Percentiles rank a stretch among this genome's conserved stretches.
These are phyloP conservation scores for Rhimphoctona megacephalus DNA, from an alignment of 2,888 invertebrate species.

Conservation along the genomic window DNA sequence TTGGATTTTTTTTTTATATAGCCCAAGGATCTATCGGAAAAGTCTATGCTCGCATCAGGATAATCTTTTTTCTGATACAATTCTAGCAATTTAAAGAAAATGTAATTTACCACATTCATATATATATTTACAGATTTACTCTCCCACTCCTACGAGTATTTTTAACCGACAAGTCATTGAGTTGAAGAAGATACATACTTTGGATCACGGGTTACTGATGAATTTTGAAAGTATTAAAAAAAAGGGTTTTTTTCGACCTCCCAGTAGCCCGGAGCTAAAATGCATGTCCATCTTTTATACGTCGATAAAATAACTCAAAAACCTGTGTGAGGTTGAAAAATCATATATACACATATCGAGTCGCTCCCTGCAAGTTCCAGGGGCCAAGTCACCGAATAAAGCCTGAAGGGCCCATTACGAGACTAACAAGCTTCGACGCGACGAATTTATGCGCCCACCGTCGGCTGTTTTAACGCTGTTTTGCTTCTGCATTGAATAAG, in stretches of 20 bases:
- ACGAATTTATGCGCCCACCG: constrained; percentile 67
- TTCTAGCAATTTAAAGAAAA: neutral
- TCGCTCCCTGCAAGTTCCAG: constrained; percentile 34
- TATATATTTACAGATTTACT: neutral
- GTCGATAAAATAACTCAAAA: constrained; percentile 74
- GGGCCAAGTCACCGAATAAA: constrained; percentile 60
- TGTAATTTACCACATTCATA: neutral
- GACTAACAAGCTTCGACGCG: constrained; percentile 68
- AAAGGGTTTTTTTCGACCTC: constrained; percentile 66
- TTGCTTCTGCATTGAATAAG: constrained; percentile 58
- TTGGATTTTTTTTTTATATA: neutral
- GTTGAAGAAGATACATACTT: neutral
- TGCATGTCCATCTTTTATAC: constrained; percentile 60
- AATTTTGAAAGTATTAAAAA: constrained; percentile 13
- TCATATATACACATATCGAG: constrained; percentile 18
- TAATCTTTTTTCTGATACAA: neutral
- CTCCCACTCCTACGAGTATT: neutral
- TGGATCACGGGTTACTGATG: constrained; percentile 23
- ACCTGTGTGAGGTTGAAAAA: constrained; percentile 57
- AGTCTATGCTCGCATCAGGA: neutral
- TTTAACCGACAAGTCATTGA: constrained; percentile 28
- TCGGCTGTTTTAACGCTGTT: constrained; percentile 44
- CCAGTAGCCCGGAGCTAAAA: constrained; percentile 67
- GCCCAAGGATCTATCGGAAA: neutral
- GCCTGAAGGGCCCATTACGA: constrained; percentile 65